Percentiles rank a stretch among this genome's conserved stretches.
Evolutionary conservation across 2,888 invertebrate genomes (phyloP).

Genomic region (Stenodema calcarata): DNA sequence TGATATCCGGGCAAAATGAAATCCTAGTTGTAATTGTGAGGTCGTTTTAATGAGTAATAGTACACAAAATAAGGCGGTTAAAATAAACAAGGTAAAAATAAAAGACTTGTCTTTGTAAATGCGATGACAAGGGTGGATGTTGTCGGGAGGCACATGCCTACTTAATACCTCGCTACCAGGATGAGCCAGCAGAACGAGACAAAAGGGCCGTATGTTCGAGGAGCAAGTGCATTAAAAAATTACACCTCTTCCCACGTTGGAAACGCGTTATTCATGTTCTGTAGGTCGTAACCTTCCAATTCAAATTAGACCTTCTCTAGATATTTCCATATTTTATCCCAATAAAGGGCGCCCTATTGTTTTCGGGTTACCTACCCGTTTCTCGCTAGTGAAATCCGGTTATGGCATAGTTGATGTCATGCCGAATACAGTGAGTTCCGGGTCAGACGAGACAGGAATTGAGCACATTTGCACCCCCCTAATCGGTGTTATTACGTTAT

Average conservation of each 20-base stretch:
- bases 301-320: conserved; percentile 24
- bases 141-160: no score
- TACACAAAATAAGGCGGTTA: no score
- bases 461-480: no score
- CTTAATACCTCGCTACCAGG: not conserved
- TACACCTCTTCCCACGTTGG: not conserved
- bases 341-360: not conserved
- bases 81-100: no score
- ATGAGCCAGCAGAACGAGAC: not conserved
- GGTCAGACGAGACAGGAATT: no score
- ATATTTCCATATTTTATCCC: not conserved
- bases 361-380: not conserved
- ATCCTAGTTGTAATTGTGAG: no score
- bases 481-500: no score
- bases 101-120: no score
- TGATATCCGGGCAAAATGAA: no score
- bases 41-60: no score
- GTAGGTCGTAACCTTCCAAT: conserved; percentile 28
- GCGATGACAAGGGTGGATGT: no score
- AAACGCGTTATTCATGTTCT: conserved; percentile 17
- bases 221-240: conserved; percentile 6
- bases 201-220: not conserved
- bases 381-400: not conserved
- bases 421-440: no score
- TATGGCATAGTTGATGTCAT: not conserved